Percentiles rank a stretch among this genome's conserved stretches.
Conservation (phyloP, 1,140 invertebrate genomes). For the Apis cerana region DNA sequence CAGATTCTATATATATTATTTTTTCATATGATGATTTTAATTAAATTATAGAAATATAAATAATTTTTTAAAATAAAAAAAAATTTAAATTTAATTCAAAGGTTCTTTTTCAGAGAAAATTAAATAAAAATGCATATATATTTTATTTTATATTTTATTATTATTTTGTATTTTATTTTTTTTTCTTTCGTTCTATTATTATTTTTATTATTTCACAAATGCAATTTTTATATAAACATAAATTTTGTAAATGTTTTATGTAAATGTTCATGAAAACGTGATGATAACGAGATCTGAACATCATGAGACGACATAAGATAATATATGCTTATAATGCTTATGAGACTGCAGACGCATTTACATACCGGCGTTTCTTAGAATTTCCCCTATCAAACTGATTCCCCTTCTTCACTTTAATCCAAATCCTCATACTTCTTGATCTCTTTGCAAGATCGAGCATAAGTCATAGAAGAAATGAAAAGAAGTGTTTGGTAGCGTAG, state of each 20-base stretch:
- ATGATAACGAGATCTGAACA: slow-evolving; percentile 55
- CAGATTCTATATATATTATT: neutral
- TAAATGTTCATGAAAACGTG: slow-evolving; percentile 10
- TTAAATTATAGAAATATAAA: neutral
- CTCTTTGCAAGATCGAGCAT: slow-evolving; percentile 36
- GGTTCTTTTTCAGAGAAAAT: neutral
- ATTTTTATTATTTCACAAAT: neutral
- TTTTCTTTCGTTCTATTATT: neutral
- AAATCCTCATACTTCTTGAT: slow-evolving; percentile 33
- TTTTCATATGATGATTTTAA: neutral
- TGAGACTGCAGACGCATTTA: slow-evolving; percentile 49
- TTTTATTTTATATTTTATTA: neutral
- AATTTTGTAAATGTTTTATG: neutral
- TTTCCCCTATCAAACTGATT: slow-evolving; percentile 46
- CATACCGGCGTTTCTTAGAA: slow-evolving; percentile 53
- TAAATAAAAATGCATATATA: neutral
- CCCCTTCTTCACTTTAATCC: slow-evolving; percentile 17
- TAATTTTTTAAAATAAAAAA: neutral
- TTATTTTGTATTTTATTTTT: neutral
- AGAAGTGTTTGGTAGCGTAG: slow-evolving; percentile 44
- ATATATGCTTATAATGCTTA: slow-evolving; percentile 25
- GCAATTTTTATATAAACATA: neutral
- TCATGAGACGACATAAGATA: slow-evolving; percentile 54
- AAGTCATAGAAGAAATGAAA: slow-evolving; percentile 46
- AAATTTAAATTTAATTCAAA: neutral